These are phyloP conservation scores for Spinus pinus DNA, from an alignment of 2,797 vertebrate species.

Conservation along the genomic window DNA sequence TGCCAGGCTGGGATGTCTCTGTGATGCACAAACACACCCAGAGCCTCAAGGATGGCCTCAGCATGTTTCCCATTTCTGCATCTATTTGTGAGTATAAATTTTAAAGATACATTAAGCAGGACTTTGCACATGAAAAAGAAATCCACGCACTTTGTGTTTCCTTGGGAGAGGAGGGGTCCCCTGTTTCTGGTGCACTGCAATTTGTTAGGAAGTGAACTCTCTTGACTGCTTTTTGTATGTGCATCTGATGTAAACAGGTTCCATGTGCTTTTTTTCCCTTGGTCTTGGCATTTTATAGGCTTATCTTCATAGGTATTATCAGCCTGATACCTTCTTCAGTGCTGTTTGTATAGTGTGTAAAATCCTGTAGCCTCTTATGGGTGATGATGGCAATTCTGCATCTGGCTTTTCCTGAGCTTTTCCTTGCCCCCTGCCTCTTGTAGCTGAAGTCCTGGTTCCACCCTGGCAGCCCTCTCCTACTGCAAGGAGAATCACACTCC, in stretches of 20 bases:
- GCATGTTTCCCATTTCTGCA: not conserved
- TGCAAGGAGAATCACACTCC: not conserved
- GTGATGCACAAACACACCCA: not conserved
- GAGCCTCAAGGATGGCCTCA: not conserved
- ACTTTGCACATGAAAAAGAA: not conserved
- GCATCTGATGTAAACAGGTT: not conserved
- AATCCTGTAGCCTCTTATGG: not conserved
- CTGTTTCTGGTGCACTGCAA: not conserved
- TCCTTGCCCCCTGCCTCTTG: not conserved
- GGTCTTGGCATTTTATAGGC: not conserved
- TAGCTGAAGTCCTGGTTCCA: fast-evolving
- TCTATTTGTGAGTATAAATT: not conserved
- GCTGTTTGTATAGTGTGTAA: not conserved
- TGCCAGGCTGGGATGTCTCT: not conserved
- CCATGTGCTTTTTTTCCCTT: not conserved
- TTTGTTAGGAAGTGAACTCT: not conserved
- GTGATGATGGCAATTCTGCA: not conserved
- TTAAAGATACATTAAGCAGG: not conserved
- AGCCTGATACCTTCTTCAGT: not conserved
- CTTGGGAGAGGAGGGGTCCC: not conserved
- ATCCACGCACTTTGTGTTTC: not conserved
- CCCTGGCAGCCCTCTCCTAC: not conserved
- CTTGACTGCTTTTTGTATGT: not conserved
- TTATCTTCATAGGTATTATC: not conserved
- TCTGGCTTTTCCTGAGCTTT: not conserved